Percentiles rank a stretch among this genome's conserved stretches.
Conservation (phyloP, 1,140 invertebrate species). For the Diorhabda elongata region DNA sequence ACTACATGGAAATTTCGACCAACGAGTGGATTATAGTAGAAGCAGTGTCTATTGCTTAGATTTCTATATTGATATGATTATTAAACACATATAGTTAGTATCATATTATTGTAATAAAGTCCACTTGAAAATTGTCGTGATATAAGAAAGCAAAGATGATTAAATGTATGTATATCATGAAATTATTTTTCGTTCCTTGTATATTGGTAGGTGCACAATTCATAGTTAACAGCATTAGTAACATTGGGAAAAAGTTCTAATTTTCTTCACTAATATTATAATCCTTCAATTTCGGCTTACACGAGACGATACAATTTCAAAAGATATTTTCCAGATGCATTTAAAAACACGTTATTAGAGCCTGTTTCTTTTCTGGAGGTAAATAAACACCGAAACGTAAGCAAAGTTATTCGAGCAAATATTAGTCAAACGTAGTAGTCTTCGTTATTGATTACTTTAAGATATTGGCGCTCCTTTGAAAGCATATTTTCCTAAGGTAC, state of each 20-base stretch:
- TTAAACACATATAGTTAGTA: too few species aligned
- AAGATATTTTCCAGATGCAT: conserved; percentile 1
- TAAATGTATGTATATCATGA: too few species aligned
- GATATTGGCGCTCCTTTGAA: conserved; percentile 1
- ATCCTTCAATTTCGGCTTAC: background rate
- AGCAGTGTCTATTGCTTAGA: too few species aligned
- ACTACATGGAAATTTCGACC: too few species aligned
- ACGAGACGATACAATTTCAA: conserved; percentile 2
- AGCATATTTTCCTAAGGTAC: background rate
- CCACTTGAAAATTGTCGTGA: too few species aligned
- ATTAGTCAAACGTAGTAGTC: background rate
- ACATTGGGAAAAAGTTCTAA: background rate
- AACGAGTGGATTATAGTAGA: too few species aligned
- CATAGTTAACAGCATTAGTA: background rate
- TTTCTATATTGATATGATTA: too few species aligned
- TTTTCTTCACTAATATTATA: background rate
- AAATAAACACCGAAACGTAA: conserved; percentile 2
- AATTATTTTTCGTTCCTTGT: too few species aligned
- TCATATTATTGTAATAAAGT: too few species aligned
- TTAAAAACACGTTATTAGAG: background rate
- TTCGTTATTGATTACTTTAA: background rate
- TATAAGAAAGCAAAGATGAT: too few species aligned
- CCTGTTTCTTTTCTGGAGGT: background rate
- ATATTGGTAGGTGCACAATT: too few species aligned
- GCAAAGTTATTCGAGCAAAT: conserved; percentile 2